Percentiles rank a stretch among this genome's conserved stretches.
These are phyloP conservation scores for Atherix ibis DNA, from an alignment of 2,888 invertebrate genomes.

Conservation along the genomic window DNA sequence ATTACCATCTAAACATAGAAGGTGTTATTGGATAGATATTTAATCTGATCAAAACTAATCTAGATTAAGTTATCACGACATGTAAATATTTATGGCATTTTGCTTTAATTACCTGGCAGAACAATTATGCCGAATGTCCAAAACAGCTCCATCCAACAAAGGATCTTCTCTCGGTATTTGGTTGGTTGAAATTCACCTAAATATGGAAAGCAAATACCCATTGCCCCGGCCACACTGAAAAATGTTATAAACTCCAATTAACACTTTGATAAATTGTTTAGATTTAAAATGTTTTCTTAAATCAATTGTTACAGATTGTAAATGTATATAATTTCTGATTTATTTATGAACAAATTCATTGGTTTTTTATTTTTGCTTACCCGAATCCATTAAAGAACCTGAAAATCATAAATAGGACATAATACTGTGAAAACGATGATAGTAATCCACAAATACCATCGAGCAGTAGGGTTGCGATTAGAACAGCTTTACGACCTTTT, in stretches of 20 bases:
- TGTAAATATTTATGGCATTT: constrained; percentile 2
- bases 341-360: constrained; percentile 1
- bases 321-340: background rate
- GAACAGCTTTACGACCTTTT: constrained; percentile 57
- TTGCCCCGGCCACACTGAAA: constrained; percentile 59
- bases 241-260: constrained; percentile 14
- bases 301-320: background rate
- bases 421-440: constrained; percentile 59
- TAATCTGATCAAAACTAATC: constrained; percentile 1
- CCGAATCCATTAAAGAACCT: constrained; percentile 65
- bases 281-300: background rate
- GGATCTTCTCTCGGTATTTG: constrained; percentile 60
- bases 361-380: constrained; percentile 38
- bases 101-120: constrained; percentile 45
- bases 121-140: constrained; percentile 66
- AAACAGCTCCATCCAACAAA: constrained; percentile 76
- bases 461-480: constrained; percentile 55
- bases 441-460: constrained; percentile 56
- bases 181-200: constrained; percentile 68
- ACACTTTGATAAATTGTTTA: constrained; percentile 2
- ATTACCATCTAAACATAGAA: constrained; percentile 1
- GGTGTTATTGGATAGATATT: constrained; percentile 2
- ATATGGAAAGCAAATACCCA: constrained; percentile 71
- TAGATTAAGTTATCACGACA: constrained; percentile 15
- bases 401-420: constrained; percentile 53